phyloP scores from a whole-genome alignment of 2,888 invertebrate genomes.

The Macrosiphum euphorbiae region DNA sequence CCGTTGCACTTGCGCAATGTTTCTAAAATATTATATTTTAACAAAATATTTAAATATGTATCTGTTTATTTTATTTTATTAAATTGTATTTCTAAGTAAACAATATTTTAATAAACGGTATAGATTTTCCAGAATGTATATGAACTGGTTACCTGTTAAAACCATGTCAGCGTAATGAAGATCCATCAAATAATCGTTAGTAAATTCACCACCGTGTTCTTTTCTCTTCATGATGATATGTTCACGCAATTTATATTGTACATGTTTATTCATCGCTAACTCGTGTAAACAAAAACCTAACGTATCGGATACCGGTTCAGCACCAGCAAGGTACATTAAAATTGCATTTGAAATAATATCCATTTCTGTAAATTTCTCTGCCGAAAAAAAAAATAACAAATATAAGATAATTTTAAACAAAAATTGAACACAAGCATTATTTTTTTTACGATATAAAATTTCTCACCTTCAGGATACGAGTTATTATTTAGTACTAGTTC shows the following conservation, averaged over 20 bases:
- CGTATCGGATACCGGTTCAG: not conserved
- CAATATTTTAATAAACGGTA: not conserved
- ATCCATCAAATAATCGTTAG: not conserved
- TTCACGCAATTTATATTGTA: not conserved
- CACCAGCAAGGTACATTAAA: not conserved
- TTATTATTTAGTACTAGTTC: conserved; percentile 6
- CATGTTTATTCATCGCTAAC: conserved; percentile 10
- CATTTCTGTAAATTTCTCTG: conserved; percentile 11
- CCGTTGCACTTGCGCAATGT: not conserved
- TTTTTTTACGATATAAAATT: not conserved
- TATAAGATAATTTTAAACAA: not conserved
- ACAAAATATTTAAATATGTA: no score
- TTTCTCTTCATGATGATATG: not conserved
- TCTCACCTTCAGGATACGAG: not conserved
- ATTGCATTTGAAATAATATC: conserved; percentile 25
- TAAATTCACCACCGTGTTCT: not conserved
- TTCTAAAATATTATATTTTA: not conserved
- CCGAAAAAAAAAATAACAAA: not conserved
- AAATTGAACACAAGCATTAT: not conserved
- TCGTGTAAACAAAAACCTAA: conserved; percentile 24
- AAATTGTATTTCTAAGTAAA: not conserved
- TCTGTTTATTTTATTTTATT: not conserved
- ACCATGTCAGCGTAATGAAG: conserved; percentile 18
- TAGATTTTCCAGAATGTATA: not conserved
- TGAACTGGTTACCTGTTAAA: not conserved